phyloP scores from a whole-genome alignment of 1,140 invertebrate genomes.

The Bombus balteatus region DNA sequence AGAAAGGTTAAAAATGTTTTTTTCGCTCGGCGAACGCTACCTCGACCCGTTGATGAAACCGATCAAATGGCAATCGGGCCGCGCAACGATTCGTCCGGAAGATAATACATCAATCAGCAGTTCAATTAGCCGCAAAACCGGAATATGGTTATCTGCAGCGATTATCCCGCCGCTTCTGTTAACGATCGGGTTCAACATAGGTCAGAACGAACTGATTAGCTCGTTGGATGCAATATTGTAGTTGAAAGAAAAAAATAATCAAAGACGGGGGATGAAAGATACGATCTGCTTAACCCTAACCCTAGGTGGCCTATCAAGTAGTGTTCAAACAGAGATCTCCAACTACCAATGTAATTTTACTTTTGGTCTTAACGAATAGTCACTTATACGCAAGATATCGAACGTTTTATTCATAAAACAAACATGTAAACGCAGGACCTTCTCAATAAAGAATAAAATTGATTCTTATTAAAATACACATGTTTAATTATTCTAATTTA shows the following conservation, averaged over 20 bases:
- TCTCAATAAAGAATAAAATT: neutral
- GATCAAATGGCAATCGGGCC: constrained; percentile 36
- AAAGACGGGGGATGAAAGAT: constrained; percentile 8
- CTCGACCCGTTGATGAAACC: constrained; percentile 17
- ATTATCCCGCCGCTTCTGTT: constrained; percentile 20
- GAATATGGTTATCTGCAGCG: constrained; percentile 40
- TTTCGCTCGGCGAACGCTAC: neutral
- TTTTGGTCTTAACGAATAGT: neutral
- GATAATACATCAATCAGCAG: constrained; percentile 47
- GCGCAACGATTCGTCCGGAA: constrained; percentile 39
- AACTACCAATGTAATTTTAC: neutral
- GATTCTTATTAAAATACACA: neutral
- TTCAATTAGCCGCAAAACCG: constrained; percentile 43
- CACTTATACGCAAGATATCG: neutral
- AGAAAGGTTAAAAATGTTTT: constrained; percentile 10
- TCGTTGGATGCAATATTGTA: neutral
- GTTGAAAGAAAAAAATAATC: constrained; percentile 21
- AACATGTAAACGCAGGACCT: neutral
- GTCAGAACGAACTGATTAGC: constrained; percentile 14
- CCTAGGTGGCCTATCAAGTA: neutral
- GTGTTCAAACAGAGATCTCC: neutral
- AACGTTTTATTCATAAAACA: neutral
- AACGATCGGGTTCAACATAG: constrained; percentile 14
- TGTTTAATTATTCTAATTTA: neutral
- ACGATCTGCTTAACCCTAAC: neutral